Conservation (phyloP, 2,888 invertebrate species). For the Caenorhabditis uteleia region DNA sequence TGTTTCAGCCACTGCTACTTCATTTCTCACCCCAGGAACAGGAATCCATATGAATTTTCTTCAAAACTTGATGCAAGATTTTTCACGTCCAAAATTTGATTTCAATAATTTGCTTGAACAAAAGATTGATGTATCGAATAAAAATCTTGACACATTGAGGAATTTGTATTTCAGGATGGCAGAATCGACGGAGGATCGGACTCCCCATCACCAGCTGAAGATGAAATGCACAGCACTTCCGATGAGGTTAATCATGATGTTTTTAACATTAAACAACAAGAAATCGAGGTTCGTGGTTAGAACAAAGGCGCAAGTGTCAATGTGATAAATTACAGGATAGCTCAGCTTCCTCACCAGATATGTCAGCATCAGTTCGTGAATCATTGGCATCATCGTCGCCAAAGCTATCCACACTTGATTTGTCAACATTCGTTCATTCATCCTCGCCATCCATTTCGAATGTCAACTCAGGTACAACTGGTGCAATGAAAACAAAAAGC, state of each 20-base stretch:
- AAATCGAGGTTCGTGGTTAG: slow-evolving; percentile 10
- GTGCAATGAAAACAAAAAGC: slow-evolving; percentile 4
- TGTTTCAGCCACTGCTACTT: too few species aligned
- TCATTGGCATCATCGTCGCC: slow-evolving; percentile 50
- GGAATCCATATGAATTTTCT: slow-evolving; percentile 23
- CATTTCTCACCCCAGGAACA: too few species aligned
- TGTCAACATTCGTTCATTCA: slow-evolving; percentile 21
- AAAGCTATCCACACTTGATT: slow-evolving; percentile 33
- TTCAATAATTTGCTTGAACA: slow-evolving; percentile 8
- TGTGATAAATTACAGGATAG: slow-evolving; percentile 52
- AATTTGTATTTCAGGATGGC: slow-evolving; percentile 30
- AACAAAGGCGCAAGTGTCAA: neutral
- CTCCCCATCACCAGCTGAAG: slow-evolving; percentile 65
- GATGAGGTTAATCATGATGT: slow-evolving; percentile 38
- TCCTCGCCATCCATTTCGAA: slow-evolving; percentile 30
- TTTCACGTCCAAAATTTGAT: slow-evolving; percentile 27
- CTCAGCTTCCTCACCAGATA: slow-evolving; percentile 58
- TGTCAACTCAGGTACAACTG: slow-evolving; percentile 18
- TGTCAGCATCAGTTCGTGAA: slow-evolving; percentile 40
- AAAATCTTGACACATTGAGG: slow-evolving; percentile 7
- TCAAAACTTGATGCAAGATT: slow-evolving; percentile 11
- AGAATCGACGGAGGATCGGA: slow-evolving; percentile 66
- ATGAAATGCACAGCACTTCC: slow-evolving; percentile 56
- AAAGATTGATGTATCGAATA: slow-evolving; percentile 3
- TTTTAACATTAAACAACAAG: slow-evolving; percentile 18